Conservation (phyloP, 2,888 invertebrate species). For the Lasioglossum lativentre region DNA sequence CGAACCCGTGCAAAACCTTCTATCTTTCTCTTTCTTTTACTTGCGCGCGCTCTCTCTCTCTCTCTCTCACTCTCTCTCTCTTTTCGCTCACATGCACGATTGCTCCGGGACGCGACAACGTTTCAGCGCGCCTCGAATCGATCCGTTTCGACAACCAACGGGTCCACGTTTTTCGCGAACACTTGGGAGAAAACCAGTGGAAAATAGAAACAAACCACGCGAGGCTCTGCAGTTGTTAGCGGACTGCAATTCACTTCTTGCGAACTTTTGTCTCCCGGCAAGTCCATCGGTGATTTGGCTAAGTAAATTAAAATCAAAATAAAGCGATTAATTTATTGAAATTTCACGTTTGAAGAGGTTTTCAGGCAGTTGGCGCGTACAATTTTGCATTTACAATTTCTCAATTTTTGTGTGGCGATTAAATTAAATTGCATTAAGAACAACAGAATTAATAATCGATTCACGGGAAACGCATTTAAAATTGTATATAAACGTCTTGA, state of each 20-base stretch:
- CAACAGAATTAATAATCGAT: no score
- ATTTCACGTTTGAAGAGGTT: no score
- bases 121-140: conserved; percentile 49
- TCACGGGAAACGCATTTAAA: no score
- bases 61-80: neutral
- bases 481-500: no score
- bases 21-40: neutral
- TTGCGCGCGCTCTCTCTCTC: no score
- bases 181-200: neutral
- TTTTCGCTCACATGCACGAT: conserved; percentile 46
- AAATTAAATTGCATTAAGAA: no score
- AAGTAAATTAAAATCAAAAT: neutral
- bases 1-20: neutral
- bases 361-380: no score
- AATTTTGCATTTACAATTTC: no score
- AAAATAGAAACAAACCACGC: neutral
- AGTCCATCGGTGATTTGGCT: neutral
- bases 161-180: conserved; percentile 4
- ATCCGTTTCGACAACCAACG: conserved; percentile 29
- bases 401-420: no score
- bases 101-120: conserved; percentile 43
- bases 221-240: neutral
- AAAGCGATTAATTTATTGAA: neutral
- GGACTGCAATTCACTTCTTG: neutral
- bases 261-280: neutral